Conservation (phyloP, 1,140 invertebrate genomes). For the Drosophila melanica region DNA sequence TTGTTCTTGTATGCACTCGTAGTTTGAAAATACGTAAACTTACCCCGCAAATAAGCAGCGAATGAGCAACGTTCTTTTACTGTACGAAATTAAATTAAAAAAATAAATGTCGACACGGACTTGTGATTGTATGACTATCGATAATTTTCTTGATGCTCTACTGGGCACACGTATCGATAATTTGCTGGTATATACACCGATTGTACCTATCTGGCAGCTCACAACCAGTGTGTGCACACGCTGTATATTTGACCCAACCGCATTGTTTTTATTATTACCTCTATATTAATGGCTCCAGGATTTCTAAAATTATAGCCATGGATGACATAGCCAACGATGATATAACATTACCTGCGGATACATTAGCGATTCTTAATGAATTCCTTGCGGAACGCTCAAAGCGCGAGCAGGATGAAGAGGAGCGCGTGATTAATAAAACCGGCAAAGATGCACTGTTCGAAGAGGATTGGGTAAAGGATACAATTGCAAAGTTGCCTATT, state of each 20-base stretch:
- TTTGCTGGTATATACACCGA: not conserved
- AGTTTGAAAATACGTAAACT: constrained; percentile 15
- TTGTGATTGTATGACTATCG: constrained; percentile 26
- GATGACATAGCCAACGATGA: constrained; percentile 88
- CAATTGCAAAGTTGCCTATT: not conserved
- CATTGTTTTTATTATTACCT: not conserved
- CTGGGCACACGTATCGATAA: constrained; percentile 10
- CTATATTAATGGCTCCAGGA: not conserved
- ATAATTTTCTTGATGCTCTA: constrained; percentile 10
- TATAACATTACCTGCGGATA: constrained; percentile 88
- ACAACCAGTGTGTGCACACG: constrained; percentile 15
- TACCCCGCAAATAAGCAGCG: constrained; percentile 18
- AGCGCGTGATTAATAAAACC: constrained; percentile 84
- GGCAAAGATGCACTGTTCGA: constrained; percentile 87
- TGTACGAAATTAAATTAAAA: constrained; percentile 38
- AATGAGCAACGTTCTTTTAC: constrained; percentile 29
- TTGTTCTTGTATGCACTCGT: not conserved
- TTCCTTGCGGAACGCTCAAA: constrained; percentile 91
- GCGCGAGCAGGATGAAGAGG: constrained; percentile 85
- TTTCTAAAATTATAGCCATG: constrained; percentile 41
- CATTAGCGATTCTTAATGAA: constrained; percentile 91
- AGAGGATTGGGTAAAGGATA: constrained; percentile 92
- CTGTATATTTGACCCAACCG: not conserved
- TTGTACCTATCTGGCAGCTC: not conserved
- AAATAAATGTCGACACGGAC: constrained; percentile 43